These are phyloP conservation scores for Propithecus perrieri DNA, from an alignment of 2,797 vertebrate species.

Conservation along the genomic window DNA sequence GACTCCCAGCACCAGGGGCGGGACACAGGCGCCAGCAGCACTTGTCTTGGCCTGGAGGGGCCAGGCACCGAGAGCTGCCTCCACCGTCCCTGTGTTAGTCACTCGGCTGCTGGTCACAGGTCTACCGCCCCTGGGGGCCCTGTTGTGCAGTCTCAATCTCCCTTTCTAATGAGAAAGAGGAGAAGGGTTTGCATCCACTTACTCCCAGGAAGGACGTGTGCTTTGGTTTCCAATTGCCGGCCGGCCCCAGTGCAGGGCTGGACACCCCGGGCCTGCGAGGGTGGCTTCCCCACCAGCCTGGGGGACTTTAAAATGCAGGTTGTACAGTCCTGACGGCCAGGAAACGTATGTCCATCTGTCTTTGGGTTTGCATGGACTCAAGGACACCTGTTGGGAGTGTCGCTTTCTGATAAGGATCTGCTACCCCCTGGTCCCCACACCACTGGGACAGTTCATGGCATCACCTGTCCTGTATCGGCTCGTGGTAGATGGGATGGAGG, in stretches of 20 bases:
- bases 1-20: constrained; percentile 68
- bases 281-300: neutral
- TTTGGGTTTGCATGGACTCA: neutral
- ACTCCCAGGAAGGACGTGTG: neutral
- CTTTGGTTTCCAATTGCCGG: neutral
- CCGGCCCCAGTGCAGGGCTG: neutral
- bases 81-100: rapidly evolving
- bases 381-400: neutral
- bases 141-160: neutral
- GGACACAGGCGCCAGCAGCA: constrained; percentile 25
- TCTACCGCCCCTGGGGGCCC: neutral
- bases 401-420: neutral
- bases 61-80: neutral
- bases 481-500: neutral
- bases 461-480: neutral
- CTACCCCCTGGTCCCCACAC: neutral
- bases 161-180: neutral
- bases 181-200: neutral
- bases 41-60: neutral
- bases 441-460: neutral
- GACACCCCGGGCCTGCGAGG: neutral
- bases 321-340: rapidly evolving
- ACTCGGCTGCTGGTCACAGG: neutral
- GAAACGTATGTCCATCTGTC: neutral
- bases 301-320: neutral